Evolutionary conservation across 2,888 invertebrate genomes (phyloP).

Genomic region (Cheilosia pagana): DNA sequence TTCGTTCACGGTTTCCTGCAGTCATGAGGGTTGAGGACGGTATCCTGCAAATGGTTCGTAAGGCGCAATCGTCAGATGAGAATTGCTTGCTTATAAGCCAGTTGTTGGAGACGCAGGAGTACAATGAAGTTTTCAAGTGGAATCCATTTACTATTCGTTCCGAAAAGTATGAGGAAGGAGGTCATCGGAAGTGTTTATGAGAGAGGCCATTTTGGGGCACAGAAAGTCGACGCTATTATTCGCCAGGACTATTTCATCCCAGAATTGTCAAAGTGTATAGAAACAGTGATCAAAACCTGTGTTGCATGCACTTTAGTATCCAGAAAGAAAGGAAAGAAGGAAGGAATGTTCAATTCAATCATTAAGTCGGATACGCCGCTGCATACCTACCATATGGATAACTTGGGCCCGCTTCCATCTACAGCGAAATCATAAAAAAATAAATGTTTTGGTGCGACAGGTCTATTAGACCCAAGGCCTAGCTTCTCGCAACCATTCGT

Average conservation of each 20-base stretch:
- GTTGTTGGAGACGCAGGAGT: slow-evolving; percentile 4
- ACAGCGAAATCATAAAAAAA: slow-evolving; percentile 65
- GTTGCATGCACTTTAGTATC: slow-evolving; percentile 26
- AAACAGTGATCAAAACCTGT: slow-evolving; percentile 1
- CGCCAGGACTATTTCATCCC: slow-evolving; percentile 22
- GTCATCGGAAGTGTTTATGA: slow-evolving; percentile 16
- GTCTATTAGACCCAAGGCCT: too few relatives aligned
- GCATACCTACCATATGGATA: slow-evolving; percentile 78
- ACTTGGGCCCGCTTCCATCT: slow-evolving; percentile 78
- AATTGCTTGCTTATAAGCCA: not conserved
- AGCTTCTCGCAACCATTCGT: too few relatives aligned
- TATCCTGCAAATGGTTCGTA: not conserved
- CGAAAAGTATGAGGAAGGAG: not conserved
- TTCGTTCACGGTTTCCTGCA: not conserved
- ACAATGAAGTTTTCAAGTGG: slow-evolving; percentile 5
- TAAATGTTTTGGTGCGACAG: too few relatives aligned
- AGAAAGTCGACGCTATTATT: slow-evolving; percentile 17
- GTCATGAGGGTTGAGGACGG: slow-evolving; percentile 22
- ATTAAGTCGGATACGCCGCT: slow-evolving; percentile 77
- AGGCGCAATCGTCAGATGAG: slow-evolving; percentile 1
- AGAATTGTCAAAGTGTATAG: not conserved
- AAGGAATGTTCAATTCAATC: slow-evolving; percentile 78
- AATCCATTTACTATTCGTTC: too few relatives aligned
- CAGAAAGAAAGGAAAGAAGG: slow-evolving; percentile 77
- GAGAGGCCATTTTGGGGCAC: slow-evolving; percentile 3